Base-by-base conservation (phyloP, 2,797 vertebrate genomes). In the Malacoctenus gilli region DNA sequence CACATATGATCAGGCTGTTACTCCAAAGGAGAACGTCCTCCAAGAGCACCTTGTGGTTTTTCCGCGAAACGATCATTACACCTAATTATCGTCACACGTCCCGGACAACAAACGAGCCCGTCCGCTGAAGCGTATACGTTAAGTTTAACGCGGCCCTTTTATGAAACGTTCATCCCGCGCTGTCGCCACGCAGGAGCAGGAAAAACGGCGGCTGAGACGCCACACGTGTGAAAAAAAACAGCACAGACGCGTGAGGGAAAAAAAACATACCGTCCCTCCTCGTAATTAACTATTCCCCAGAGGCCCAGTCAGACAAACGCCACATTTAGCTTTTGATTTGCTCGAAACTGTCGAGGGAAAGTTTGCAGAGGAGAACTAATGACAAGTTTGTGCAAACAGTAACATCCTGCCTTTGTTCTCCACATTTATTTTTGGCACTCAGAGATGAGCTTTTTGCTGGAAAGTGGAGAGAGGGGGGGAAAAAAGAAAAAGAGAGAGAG, bases 371-470 rank as follows among this genome's bases (percentile, higher is more conserved):
- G 57, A 80, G 62, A 81, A 79, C 80, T 87, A 82, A 82, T 84
- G 87, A 86, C 81, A 87, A 72, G 77, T 87, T 84, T 77, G 68
- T 19, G 42, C 62, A 82, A 84, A 83, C 77, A 81, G 54, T 57
- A 82, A 64, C 74, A 83, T 83, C 77, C 79, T 77, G 79, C 68
- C 80, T 88, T 88, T 89, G 83, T 89, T 86, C 74, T 74, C 35
- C 31, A 10, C 41, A 72, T 74, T 71, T 89, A 87, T 89, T 88
- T 87, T 72, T 86, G 88, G 84, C 69, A 47, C 52, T 52, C 31
- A 12, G 67, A 83, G 60, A 87, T 73, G 74, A 83, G 79, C 56
- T 73, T 76, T 87, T 83, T 77, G 6, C 9, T 2, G 6, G 6
- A 9, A 6, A 60, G 68, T 82, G 68, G 49, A 84, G 71, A 84